These are phyloP conservation scores for Dioctria rufipes DNA, from an alignment of 2,888 invertebrate species.

Conservation along the genomic window DNA sequence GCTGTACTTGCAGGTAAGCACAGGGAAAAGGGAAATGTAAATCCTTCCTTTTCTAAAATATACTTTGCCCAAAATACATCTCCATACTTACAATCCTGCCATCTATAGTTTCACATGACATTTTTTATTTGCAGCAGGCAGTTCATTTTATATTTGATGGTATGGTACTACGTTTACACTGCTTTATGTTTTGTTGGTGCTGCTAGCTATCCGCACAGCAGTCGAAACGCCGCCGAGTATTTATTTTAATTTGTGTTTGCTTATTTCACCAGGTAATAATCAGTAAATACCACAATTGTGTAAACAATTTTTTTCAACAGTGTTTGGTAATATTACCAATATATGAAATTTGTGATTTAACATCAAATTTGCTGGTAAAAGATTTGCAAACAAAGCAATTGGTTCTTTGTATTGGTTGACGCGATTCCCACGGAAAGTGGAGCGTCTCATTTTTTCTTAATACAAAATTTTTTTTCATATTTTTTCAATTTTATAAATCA, in stretches of 20 bases:
- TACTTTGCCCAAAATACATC: too few relatives aligned
- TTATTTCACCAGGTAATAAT: conserved; percentile 14
- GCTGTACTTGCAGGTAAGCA: too few relatives aligned
- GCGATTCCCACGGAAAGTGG: conserved; percentile 25
- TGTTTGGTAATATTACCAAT: neutral
- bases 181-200: conserved; percentile 40
- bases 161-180: conserved; percentile 21
- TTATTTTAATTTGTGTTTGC: conserved; percentile 28
- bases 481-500: neutral
- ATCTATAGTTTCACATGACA: too few relatives aligned
- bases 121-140: too few relatives aligned
- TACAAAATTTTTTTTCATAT: conserved; percentile 4
- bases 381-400: conserved; percentile 40
- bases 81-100: too few relatives aligned
- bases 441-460: conserved; percentile 30
- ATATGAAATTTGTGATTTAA: neutral
- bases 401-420: conserved; percentile 40
- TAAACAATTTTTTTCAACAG: too few relatives aligned
- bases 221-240: conserved; percentile 26
- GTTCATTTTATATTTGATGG: neutral
- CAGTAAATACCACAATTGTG: neutral
- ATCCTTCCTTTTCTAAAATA: too few relatives aligned
- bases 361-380: conserved; percentile 9
- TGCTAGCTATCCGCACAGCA: conserved; percentile 1
- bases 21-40: too few relatives aligned